Conservation (phyloP, 1,140 invertebrate species). For the Zaprionus taronus region DNA sequence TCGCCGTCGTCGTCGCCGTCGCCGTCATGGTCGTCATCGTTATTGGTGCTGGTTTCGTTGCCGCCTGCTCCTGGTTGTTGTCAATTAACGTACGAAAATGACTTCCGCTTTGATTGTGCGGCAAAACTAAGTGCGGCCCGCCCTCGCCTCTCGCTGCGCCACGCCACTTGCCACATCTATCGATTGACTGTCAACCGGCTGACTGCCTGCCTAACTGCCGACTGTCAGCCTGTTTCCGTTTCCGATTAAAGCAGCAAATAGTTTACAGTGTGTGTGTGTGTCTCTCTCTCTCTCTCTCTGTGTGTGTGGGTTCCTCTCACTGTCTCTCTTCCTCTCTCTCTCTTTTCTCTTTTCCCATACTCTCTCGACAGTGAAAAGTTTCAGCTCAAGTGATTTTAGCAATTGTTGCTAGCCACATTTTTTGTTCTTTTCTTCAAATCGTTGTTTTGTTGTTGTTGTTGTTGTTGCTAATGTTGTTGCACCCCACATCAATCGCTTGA, state of each 20-base stretch:
- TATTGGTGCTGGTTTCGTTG: constrained; percentile 36
- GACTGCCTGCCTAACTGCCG: constrained; percentile 73
- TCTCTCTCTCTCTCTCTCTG: not conserved
- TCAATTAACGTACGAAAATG: constrained; percentile 83
- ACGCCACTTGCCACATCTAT: constrained; percentile 51
- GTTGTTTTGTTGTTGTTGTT: constrained; percentile 14
- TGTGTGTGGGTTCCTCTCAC: constrained; percentile 4
- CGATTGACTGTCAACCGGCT: constrained; percentile 74
- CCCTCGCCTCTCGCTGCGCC: not conserved
- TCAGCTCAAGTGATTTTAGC: constrained; percentile 59
- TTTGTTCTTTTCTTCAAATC: constrained; percentile 22
- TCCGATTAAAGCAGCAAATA: constrained; percentile 81
- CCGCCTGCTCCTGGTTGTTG: constrained; percentile 49
- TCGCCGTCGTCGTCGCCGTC: constrained; percentile 40
- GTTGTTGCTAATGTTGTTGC: not conserved
- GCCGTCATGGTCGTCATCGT: constrained; percentile 45
- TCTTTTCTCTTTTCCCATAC: not conserved
- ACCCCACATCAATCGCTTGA: constrained; percentile 58
- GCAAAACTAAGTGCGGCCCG: constrained; percentile 53
- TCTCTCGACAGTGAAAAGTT: constrained; percentile 52
- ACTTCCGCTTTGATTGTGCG: constrained; percentile 80
- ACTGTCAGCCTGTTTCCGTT: constrained; percentile 77
- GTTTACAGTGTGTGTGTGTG: constrained; percentile 61
- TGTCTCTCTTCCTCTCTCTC: not conserved
- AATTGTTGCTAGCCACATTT: constrained; percentile 60